phyloP scores from a whole-genome alignment of 2,113 vertebrate genomes.

The Lichenostomus cassidix region DNA sequence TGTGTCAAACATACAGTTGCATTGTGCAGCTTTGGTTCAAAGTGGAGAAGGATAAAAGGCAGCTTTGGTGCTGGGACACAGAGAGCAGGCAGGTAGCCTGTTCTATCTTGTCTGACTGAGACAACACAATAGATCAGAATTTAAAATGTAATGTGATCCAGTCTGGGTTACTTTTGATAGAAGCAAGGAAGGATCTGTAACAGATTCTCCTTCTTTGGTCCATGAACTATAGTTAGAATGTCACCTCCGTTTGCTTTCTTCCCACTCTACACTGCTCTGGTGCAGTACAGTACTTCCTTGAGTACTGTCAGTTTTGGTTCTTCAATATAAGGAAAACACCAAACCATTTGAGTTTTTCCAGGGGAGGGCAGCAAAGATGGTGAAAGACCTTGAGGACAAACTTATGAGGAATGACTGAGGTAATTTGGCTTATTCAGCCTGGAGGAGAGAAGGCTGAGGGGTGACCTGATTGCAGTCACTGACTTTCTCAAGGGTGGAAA shows the following conservation, averaged over 20 bases:
- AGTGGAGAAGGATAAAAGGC: neutral
- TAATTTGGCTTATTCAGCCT: neutral
- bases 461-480: neutral
- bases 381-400: neutral
- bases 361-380: neutral
- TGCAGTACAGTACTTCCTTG: rapidly evolving
- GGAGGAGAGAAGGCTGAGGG: neutral
- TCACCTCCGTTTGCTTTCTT: rapidly evolving
- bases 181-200: neutral
- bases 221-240: neutral
- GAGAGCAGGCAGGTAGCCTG: neutral
- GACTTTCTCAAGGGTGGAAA: neutral
- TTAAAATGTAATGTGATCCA: neutral
- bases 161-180: neutral
- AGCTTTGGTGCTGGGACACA: neutral
- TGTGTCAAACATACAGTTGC: neutral
- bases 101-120: neutral
- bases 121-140: neutral
- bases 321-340: neutral
- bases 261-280: neutral
- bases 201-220: neutral
- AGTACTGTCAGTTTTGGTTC: neutral
- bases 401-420: rapidly evolving
- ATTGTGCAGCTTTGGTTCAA: neutral
- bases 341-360: neutral